Percentiles rank a stretch among this genome's conserved stretches.
These are phyloP conservation scores for Lingula anatina DNA, from an alignment of 2,888 invertebrate genomes.

Conservation along the genomic window DNA sequence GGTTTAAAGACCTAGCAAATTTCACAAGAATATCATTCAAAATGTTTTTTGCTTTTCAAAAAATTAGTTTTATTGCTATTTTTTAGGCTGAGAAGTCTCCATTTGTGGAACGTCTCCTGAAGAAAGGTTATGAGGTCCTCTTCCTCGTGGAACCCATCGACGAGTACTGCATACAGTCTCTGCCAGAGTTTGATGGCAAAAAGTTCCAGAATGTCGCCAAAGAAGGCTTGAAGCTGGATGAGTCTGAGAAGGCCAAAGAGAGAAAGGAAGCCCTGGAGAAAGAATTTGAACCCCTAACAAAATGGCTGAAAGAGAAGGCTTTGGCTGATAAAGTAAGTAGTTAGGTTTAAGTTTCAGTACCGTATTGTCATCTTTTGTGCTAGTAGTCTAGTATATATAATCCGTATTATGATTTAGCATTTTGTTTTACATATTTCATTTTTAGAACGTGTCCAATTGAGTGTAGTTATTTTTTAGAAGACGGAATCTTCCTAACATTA, in stretches of 20 bases:
- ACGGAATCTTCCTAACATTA: too few species aligned
- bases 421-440: background rate
- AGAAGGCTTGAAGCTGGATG: conserved; percentile 81
- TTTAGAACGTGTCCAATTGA: too few species aligned
- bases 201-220: conserved; percentile 98
- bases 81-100: conserved; percentile 71
- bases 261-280: conserved; percentile 66
- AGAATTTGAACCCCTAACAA: conserved; percentile 81
- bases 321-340: conserved; percentile 67
- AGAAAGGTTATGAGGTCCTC: conserved; percentile 91
- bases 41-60: too few species aligned
- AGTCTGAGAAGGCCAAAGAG: conserved; percentile 69
- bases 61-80: too few species aligned
- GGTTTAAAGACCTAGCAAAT: too few species aligned
- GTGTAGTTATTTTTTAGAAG: too few species aligned
- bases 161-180: conserved; percentile 91
- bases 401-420: background rate
- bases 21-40: too few species aligned
- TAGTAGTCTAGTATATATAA: background rate
- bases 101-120: conserved; percentile 88
- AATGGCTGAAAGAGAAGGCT: conserved; percentile 80
- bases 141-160: conserved; percentile 95
- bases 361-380: background rate
- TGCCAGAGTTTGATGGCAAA: conserved; percentile 97
- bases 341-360: background rate